Evolutionary conservation across 2,888 invertebrate genomes (phyloP).

Genomic region (Cheiracanthium punctorium): DNA sequence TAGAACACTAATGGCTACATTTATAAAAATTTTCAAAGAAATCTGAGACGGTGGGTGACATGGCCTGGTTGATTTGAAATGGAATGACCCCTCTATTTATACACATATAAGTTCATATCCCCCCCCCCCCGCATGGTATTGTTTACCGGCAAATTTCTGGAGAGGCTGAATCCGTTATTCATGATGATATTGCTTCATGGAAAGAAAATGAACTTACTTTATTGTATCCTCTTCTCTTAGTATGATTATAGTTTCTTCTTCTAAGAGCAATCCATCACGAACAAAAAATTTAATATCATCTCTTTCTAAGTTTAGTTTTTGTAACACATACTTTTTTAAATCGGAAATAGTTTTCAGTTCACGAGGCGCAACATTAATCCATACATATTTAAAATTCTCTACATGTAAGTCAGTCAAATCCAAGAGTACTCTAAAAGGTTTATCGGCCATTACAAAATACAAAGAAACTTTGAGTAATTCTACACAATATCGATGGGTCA

Average conservation of each 20-base stretch:
- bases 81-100: no score
- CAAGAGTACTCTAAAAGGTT: constrained; percentile 40
- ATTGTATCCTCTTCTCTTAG: constrained; percentile 52
- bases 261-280: constrained; percentile 35
- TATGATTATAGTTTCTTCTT: constrained; percentile 39
- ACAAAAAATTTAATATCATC: constrained; percentile 31
- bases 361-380: constrained; percentile 45
- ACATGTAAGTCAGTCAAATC: constrained; percentile 42
- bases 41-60: no score
- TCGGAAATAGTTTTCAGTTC: constrained; percentile 41
- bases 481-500: no score
- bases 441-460: constrained; percentile 1
- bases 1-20: no score
- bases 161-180: no score
- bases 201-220: no score
- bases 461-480: neutral
- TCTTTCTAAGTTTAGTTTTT: constrained; percentile 21
- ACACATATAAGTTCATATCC: no score
- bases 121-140: no score
- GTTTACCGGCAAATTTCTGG: no score
- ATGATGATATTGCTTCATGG: no score
- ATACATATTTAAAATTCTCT: constrained; percentile 27
- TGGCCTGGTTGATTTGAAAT: no score
- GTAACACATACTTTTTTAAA: constrained; percentile 32
- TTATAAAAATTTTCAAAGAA: no score